Percentiles rank a stretch among this genome's conserved stretches.
phyloP scores from a whole-genome alignment of 2,113 vertebrate genomes.

The Coturnix japonica region DNA sequence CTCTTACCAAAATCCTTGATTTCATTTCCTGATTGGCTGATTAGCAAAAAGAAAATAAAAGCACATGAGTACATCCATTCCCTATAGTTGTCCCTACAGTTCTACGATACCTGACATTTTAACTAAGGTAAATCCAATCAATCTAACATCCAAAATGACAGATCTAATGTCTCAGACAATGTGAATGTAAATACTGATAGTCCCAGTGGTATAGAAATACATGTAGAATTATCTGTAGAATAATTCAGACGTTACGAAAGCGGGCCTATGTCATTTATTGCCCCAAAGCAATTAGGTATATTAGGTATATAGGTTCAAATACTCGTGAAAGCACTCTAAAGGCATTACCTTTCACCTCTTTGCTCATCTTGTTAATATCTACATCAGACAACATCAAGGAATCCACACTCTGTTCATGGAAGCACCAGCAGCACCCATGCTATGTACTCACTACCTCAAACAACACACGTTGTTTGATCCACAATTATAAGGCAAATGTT shows the following conservation, averaged over 20 bases:
- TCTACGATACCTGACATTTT: neutral
- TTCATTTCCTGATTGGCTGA: constrained; percentile 91
- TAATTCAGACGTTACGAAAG: neutral
- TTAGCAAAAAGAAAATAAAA: constrained; percentile 45
- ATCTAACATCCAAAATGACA: neutral
- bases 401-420: neutral
- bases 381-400: constrained; percentile 70
- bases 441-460: neutral
- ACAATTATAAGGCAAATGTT: neutral
- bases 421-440: neutral
- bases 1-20: constrained; percentile 93
- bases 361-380: constrained; percentile 92
- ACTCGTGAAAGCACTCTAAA: neutral
- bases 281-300: neutral
- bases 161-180: neutral
- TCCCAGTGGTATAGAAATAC: neutral
- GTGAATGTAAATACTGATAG: neutral
- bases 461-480: neutral
- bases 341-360: constrained; percentile 88
- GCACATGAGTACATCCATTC: neutral
- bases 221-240: neutral
- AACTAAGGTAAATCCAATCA: no score
- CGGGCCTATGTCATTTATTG: neutral
- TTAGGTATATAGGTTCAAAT: neutral
- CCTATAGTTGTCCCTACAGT: neutral